phyloP scores from a whole-genome alignment of 1,140 invertebrate genomes.

The Hydropsyche tenuis region DNA sequence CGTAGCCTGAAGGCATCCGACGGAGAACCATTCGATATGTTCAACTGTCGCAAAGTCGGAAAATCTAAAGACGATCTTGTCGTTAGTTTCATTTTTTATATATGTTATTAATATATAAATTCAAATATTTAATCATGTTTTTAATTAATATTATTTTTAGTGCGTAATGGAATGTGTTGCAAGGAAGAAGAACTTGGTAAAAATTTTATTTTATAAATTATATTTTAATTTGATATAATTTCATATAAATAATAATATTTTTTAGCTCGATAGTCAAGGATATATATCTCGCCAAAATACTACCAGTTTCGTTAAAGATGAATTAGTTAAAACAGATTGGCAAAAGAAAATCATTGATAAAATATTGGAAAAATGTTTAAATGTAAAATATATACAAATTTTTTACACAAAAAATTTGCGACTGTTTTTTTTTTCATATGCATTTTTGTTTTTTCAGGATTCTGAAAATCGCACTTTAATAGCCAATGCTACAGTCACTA shows the following conservation, averaged over 20 bases:
- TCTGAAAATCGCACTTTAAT: constrained; percentile 31
- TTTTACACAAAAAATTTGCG: no score
- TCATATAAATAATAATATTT: constrained; percentile 18
- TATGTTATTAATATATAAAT: neutral
- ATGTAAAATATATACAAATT: no score
- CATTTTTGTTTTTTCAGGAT: constrained; percentile 7
- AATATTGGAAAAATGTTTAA: constrained; percentile 52
- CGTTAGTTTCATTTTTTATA: constrained; percentile 26
- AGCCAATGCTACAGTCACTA: constrained; percentile 44
- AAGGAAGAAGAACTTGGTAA: constrained; percentile 47
- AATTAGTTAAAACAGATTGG: constrained; percentile 52
- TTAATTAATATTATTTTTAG: constrained; percentile 34
- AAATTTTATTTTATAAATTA: constrained; percentile 19
- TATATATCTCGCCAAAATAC: constrained; percentile 51
- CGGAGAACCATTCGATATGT: constrained; percentile 41
- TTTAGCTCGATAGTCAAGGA: constrained; percentile 53
- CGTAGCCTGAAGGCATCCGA: constrained; percentile 14
- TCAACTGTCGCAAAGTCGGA: constrained; percentile 43
- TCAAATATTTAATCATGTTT: neutral
- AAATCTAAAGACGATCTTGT: constrained; percentile 44
- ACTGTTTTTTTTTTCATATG: neutral
- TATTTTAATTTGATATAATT: constrained; percentile 9
- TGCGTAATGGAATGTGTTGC: constrained; percentile 48
- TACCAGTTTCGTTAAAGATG: constrained; percentile 50
- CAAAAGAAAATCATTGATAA: constrained; percentile 51